Percentiles rank a stretch among this genome's conserved stretches.
Evolutionary conservation across 2,888 invertebrate species (phyloP).

Genomic region (Ochropacha duplaris): DNA sequence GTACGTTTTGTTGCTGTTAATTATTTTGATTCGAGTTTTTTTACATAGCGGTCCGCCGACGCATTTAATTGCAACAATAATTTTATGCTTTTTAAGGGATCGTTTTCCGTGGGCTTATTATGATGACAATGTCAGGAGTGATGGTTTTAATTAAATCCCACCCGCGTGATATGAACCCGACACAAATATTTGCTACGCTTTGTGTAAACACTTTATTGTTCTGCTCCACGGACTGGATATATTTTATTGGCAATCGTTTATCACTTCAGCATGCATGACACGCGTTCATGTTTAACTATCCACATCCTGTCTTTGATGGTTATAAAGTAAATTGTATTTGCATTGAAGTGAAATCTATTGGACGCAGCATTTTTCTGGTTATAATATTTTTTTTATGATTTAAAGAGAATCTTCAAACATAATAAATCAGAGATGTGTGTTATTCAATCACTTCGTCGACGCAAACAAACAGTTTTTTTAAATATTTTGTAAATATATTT

Average conservation of each 20-base stretch:
- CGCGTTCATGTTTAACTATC: slow-evolving; percentile 10
- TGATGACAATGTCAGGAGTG: slow-evolving; percentile 44
- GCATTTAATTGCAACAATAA: too few relatives aligned
- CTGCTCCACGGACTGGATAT: slow-evolving; percentile 55
- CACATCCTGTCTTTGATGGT: background rate
- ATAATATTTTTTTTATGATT: background rate
- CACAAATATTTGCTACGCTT: slow-evolving; percentile 66
- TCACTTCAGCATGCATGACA: slow-evolving; percentile 51
- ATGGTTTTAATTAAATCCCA: slow-evolving; percentile 71
- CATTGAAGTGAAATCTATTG: background rate
- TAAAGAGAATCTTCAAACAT: background rate
- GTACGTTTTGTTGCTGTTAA: too few relatives aligned
- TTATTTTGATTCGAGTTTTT: slow-evolving; percentile 21
- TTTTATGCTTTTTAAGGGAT: too few relatives aligned
- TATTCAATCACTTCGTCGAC: too few relatives aligned
- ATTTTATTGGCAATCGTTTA: slow-evolving; percentile 69
- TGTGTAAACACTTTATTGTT: slow-evolving; percentile 63
- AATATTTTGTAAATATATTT: too few relatives aligned
- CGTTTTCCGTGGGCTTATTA: too few relatives aligned
- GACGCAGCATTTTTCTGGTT: background rate
- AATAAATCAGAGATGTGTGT: too few relatives aligned
- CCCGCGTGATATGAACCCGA: slow-evolving; percentile 49
- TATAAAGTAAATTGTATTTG: slow-evolving; percentile 6
- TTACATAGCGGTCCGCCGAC: too few relatives aligned
- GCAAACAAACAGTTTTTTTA: too few relatives aligned